Percentiles rank a stretch among this genome's conserved stretches.
Conservation (phyloP, 2,888 invertebrate genomes). For the Brachyopa scutellaris region DNA sequence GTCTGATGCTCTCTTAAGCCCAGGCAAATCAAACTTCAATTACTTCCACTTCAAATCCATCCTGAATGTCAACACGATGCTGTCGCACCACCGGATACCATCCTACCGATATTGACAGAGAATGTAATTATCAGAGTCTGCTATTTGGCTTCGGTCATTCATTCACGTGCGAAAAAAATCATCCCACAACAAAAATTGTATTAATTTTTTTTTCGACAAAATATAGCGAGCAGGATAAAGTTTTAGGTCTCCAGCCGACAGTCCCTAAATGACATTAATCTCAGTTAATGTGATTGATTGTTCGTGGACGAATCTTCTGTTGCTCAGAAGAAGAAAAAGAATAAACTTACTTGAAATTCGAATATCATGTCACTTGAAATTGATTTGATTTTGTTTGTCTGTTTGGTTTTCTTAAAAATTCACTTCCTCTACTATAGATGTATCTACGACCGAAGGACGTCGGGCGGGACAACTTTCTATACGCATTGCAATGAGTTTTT, state of each 20-base stretch:
- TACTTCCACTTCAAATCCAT: constrained; percentile 43
- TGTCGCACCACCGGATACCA: not conserved
- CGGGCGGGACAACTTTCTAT: not conserved
- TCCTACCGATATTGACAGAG: no score
- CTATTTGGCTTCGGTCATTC: not conserved
- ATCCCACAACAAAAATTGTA: not conserved
- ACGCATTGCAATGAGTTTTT: not conserved
- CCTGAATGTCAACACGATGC: constrained; percentile 31
- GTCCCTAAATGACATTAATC: constrained; percentile 27
- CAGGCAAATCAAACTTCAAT: constrained; percentile 53
- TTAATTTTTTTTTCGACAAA: not conserved
- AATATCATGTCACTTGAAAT: constrained; percentile 36
- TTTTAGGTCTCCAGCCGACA: not conserved
- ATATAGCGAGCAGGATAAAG: constrained; percentile 1
- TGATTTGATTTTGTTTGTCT: constrained; percentile 40
- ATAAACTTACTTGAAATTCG: constrained; percentile 24
- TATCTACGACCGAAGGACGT: constrained; percentile 10
- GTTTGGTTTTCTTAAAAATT: no score
- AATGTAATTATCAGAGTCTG: constrained; percentile 34
- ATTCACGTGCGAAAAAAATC: constrained; percentile 5
- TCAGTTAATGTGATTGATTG: constrained; percentile 31
- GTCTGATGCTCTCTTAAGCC: constrained; percentile 9
- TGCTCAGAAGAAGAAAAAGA: not conserved
- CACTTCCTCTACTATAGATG: not conserved
- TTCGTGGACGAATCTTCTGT: constrained; percentile 5